Percentiles rank a stretch among this genome's conserved stretches.
Evolutionary conservation across 2,888 invertebrate species (phyloP).

Genomic region (Abrostola tripartita): DNA sequence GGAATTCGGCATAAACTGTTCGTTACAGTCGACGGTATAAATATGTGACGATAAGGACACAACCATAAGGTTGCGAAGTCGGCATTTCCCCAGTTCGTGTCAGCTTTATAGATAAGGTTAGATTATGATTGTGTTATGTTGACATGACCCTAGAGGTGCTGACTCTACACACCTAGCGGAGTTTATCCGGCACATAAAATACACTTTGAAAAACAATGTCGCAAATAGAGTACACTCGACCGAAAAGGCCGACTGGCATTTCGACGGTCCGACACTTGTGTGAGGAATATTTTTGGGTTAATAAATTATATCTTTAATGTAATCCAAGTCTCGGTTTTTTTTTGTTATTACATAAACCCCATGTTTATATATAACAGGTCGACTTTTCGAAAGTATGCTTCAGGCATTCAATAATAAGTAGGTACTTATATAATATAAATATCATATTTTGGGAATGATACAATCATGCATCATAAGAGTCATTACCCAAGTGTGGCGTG

Average conservation of each 20-base stretch:
- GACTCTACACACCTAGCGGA: slow-evolving; percentile 31
- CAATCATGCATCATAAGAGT: slow-evolving; percentile 15
- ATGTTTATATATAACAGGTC: slow-evolving; percentile 2
- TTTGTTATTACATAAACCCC: too few species aligned
- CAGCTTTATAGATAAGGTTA: slow-evolving; percentile 54
- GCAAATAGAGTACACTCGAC: slow-evolving; percentile 32
- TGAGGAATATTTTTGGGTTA: neutral
- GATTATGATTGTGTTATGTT: slow-evolving; percentile 58
- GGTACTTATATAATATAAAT: neutral
- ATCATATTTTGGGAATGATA: slow-evolving; percentile 15
- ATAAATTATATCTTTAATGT: too few species aligned
- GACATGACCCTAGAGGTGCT: slow-evolving; percentile 53
- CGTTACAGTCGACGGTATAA: slow-evolving; percentile 43
- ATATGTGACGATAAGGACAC: slow-evolving; percentile 49
- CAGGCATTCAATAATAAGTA: slow-evolving; percentile 27
- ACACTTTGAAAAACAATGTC: slow-evolving; percentile 42
- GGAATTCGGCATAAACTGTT: slow-evolving; percentile 26
- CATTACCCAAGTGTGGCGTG: slow-evolving; percentile 27
- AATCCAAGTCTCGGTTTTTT: too few species aligned
- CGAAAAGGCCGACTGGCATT: slow-evolving; percentile 15
- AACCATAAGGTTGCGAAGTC: slow-evolving; percentile 34
- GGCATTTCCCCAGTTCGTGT: slow-evolving; percentile 48
- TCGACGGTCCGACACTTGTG: neutral
- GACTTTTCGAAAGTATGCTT: slow-evolving; percentile 9
- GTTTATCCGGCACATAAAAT: slow-evolving; percentile 43